Evolutionary conservation across 2,113 vertebrate genomes (phyloP).

Genomic region (Clupea harengus): DNA sequence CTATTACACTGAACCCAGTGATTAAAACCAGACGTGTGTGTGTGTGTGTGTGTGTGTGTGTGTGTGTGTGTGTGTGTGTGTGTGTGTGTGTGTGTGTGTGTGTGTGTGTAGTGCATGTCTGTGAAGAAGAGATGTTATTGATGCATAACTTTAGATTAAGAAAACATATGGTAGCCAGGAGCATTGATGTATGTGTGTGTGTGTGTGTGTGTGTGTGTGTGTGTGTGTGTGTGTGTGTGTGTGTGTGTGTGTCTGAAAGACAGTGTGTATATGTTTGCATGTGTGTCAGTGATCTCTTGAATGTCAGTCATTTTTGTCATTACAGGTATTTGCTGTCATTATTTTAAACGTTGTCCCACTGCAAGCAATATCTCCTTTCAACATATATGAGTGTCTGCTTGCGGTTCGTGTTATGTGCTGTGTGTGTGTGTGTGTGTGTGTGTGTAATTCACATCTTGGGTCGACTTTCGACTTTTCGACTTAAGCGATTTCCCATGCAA

Average conservation of each 20-base stretch:
- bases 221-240: conserved; percentile 3
- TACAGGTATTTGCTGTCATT: conserved; percentile 13
- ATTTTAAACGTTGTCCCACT: background rate
- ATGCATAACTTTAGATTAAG: conserved; percentile 11
- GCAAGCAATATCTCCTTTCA: background rate
- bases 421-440: background rate
- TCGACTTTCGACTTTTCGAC: background rate
- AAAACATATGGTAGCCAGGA: conserved; percentile 16
- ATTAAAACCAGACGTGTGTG: conserved; percentile 28
- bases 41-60: conserved; percentile 31
- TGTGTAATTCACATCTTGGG: background rate
- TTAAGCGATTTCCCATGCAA: background rate
- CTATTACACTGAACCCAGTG: conserved; percentile 17
- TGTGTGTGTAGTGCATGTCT: conserved; percentile 2
- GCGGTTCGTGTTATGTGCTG: background rate
- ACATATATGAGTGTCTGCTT: background rate
- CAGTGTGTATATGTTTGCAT: too few species aligned
- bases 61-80: conserved; percentile 24
- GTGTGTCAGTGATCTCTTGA: background rate
- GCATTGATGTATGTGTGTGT: background rate
- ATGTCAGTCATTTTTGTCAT: conserved; percentile 14
- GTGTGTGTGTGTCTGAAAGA: background rate
- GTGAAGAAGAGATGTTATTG: background rate
- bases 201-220: background rate
- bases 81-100: conserved; percentile 1